A percentile compares a stretch with the other conserved stretches of the same genome.
These are phyloP conservation scores for Psococerastis gibbosa DNA, from an alignment of 2,888 invertebrate genomes.

Conservation along the genomic window DNA sequence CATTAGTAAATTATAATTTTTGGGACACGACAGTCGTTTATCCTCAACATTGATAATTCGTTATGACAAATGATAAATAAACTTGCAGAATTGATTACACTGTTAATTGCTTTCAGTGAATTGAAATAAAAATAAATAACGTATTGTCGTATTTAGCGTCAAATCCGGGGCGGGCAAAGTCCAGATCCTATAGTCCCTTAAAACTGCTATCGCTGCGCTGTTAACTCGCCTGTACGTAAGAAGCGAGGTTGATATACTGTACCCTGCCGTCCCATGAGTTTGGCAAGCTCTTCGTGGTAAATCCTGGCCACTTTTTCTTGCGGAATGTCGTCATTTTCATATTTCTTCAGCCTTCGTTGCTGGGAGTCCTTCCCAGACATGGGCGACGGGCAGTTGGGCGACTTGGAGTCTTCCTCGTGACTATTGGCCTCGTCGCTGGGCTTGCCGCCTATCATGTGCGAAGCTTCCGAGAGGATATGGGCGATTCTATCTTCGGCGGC, in stretches of 20 bases:
- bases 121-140: no score
- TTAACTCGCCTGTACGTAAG: no score
- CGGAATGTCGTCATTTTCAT: constrained; percentile 86
- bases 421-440: constrained; percentile 20
- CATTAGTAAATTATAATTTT: no score
- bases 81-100: no score
- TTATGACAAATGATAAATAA: no score
- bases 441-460: constrained; percentile 48
- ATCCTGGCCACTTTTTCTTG: constrained; percentile 90
- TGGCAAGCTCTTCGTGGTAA: constrained; percentile 87
- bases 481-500: constrained; percentile 76
- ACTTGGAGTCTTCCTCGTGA: constrained; percentile 5
- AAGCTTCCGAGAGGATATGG: constrained; percentile 84
- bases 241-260: background rate
- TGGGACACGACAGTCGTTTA: no score
- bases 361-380: constrained; percentile 50
- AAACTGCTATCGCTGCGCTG: no score
- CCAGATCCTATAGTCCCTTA: no score
- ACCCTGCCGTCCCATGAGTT: constrained; percentile 54
- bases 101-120: no score
- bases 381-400: constrained; percentile 59
- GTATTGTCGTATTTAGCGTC: no score
- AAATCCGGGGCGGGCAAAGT: no score
- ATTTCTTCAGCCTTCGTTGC: constrained; percentile 61
- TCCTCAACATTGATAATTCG: no score